Base-by-base conservation (phyloP, 2,888 invertebrate genomes). In the Siphonodentalium dalli region DNA sequence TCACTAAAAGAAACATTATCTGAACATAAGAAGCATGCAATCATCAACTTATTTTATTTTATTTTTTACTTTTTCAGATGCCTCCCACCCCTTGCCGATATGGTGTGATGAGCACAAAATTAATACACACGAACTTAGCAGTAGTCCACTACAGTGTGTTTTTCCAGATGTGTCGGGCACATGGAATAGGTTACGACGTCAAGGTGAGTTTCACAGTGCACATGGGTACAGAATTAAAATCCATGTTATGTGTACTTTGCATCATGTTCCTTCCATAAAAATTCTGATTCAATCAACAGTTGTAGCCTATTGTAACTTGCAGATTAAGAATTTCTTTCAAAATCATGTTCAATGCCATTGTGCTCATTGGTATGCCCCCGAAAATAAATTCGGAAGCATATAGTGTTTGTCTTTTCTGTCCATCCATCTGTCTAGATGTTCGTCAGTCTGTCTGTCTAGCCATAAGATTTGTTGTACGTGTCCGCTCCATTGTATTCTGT, bases 91-190 rank as follows among this genome's bases (percentile, higher is more conserved):
- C 72, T 3, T 71, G 65, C 38, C 66, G 81, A 9, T 81, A 67
- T 63, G 80, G 74, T 26, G 78, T 79, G 31, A 70, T 79, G 72
- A 80, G 79, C 57, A 75, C 79, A 5, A 61, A 71, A 18, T 64
- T 82, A 20, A 62, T 71, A 13, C 82, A 82, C 62, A 75, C 79
- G n/a, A 81, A 80, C 62, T 66, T 82, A 42, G 75, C 79, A 4
- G 75, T 80, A 9, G 77, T 82, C n/a, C 81, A 81, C 59, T 81
- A 81, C 64, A 79, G 80, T 52, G 80, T 81, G 28, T 82, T 80
- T 72, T 82, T 82, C 72, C 81, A 82, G 63, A 80, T 81, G 78
- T 82, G 82, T 61, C 67, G 81, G 26, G 79, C 81, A 18, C 80
- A 81, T 59, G 80, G 80, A 43, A 80, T 82, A 46, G 82, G 82